Conservation (phyloP, 2,888 invertebrate species). For the Meliscaeva auricollis region DNA sequence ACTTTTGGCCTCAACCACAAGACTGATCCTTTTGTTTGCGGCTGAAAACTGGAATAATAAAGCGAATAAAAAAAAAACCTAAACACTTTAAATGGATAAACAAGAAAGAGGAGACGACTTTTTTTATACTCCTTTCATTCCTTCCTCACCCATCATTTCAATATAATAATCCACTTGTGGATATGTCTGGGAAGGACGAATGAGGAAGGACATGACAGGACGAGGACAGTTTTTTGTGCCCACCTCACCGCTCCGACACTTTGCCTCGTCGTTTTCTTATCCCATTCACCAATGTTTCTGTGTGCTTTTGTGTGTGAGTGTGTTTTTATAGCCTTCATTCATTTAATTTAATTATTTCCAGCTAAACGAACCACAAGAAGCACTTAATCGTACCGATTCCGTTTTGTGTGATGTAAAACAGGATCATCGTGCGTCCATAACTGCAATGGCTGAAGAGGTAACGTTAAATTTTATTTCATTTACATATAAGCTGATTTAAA, state of each 20-base stretch:
- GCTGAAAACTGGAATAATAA: constrained; percentile 33
- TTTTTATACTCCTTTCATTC: constrained; percentile 28
- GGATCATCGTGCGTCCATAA: constrained; percentile 81
- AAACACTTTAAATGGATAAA: constrained; percentile 39
- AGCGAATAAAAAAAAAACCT: constrained; percentile 1
- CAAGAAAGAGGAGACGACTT: constrained; percentile 8
- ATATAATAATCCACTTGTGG: constrained; percentile 17
- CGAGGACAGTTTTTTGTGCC: constrained; percentile 37
- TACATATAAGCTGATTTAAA: constrained; percentile 33
- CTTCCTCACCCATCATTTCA: background rate
- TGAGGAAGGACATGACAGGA: background rate
- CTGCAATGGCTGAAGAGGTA: constrained; percentile 83
- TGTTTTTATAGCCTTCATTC: constrained; percentile 27
- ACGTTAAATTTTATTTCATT: constrained; percentile 26
- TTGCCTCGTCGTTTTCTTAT: constrained; percentile 14
- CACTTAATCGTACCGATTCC: constrained; percentile 82
- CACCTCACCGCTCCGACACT: background rate
- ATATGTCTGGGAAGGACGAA: constrained; percentile 25
- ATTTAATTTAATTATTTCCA: constrained; percentile 77
- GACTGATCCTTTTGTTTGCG: constrained; percentile 27
- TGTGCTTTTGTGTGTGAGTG: background rate
- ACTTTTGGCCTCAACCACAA: constrained; percentile 31
- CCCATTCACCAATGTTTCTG: constrained; percentile 4
- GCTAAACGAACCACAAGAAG: constrained; percentile 83
- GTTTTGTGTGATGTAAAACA: constrained; percentile 81